Evolutionary conservation across 2,113 vertebrate species (phyloP), one percentile per base, ranked within the genome.

Genomic region (Gymnogyps californianus): DNA sequence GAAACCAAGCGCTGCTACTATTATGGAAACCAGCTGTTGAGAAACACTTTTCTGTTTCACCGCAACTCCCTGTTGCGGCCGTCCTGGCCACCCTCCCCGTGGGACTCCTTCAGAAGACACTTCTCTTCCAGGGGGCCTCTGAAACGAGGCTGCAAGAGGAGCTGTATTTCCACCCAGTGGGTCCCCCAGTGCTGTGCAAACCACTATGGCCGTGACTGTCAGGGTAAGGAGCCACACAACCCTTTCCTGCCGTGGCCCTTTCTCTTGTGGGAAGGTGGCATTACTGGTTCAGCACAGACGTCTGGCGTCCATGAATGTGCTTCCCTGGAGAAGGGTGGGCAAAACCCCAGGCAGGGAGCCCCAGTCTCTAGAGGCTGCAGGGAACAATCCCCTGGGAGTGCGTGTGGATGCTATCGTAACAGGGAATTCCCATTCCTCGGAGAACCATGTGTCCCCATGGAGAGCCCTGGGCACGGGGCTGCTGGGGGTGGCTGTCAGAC

Each of bases 161-260:
- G 91, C 49, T 99, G 99, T 16, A 28, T 95, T 44, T 97, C 72
- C 29, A 52, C 87, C 11, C 58, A 71, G 14, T 99, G 99, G 99
- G 49, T 92, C 59, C 97, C 98, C 0, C 98, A 98, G 71, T 99
- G 99, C 97, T 99, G 99, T 91, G 97, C 98, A 16, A 99, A 99
- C 91, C 99, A 99, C 97, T 99, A 99, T 6, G 98, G 99, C 89
- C 97, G 83, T 40, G 97, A 99, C 93, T 99, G 99, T 62, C 97
- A 95, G 94, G 99, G 99, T 99, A 87, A 98, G 97, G 13, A 18
- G 51, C 25, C 7, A 0, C 10, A 0, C 1, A 0, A 9, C 14
- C 15, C 20, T 49, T 49, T 14, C 13, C 32, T 2, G 1, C 15
- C 64, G 47, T 2, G 2, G 54, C 47, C 76, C 59, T 64, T 81